Conservation (phyloP, 2,113 vertebrate genomes). For the Arvicanthis niloticus region DNA sequence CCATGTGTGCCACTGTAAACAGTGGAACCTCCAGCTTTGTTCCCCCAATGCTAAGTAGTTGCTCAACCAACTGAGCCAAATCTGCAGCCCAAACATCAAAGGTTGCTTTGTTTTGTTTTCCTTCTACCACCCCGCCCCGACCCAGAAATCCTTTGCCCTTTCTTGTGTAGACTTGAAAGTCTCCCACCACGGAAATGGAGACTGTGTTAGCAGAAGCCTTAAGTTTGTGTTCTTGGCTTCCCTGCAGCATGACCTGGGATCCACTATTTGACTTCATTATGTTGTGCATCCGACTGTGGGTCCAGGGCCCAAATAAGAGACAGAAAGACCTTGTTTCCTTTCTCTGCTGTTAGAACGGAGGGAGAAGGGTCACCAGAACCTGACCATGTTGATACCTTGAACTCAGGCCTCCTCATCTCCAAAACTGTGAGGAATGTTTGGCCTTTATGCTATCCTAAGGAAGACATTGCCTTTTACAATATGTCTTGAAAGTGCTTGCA, state of each 20-base stretch:
- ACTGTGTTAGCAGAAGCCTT: neutral
- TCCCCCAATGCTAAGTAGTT: neutral
- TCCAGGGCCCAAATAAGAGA: neutral
- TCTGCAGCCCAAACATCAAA: neutral
- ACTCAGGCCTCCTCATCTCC: neutral
- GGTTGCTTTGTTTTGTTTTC: no score
- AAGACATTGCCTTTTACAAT: slow-evolving; percentile 15
- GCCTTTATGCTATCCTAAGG: neutral
- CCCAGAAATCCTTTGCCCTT: neutral
- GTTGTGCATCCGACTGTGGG: neutral
- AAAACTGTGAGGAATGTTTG: neutral
- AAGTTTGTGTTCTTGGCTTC: slow-evolving; percentile 34
- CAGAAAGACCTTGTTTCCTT: neutral
- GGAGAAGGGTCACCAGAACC: neutral
- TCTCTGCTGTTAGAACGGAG: neutral
- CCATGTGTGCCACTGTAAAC: no score
- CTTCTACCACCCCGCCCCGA: no score
- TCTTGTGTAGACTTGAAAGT: slow-evolving; percentile 21
- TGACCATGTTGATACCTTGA: neutral
- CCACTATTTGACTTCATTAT: neutral
- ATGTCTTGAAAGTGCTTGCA: neutral
- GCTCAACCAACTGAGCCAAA: neutral
- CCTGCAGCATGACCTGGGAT: neutral
- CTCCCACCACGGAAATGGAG: neutral
- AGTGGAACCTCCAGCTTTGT: neutral